phyloP scores from a whole-genome alignment of 2,888 invertebrate species.

The Mayetiola destructor region DNA sequence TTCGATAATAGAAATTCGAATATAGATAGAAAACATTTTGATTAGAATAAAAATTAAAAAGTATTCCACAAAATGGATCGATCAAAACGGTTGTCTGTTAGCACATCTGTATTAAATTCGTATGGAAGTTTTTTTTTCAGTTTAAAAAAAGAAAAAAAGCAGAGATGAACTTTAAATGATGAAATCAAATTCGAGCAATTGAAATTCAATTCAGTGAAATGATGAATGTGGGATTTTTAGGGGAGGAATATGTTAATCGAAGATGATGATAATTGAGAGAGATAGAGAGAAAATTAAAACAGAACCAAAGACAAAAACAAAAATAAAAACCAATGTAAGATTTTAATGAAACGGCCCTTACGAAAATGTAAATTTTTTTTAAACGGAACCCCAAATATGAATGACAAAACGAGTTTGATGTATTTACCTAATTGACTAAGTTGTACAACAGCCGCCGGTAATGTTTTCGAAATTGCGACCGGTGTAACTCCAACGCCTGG shows the following conservation, averaged over 20 bases:
- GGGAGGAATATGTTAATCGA: not conserved
- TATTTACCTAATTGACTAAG: slow-evolving; percentile 42
- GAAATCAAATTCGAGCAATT: too few relatives aligned
- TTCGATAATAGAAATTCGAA: too few relatives aligned
- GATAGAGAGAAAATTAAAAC: not conserved
- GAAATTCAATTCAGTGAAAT: too few relatives aligned
- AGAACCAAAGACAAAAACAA: not conserved
- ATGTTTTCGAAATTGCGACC: slow-evolving; percentile 43
- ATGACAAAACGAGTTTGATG: not conserved
- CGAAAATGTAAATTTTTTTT: not conserved
- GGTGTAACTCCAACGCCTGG: slow-evolving; percentile 44
- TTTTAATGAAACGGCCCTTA: not conserved
- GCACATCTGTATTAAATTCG: too few relatives aligned
- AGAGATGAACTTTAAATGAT: too few relatives aligned
- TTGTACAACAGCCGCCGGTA: slow-evolving; percentile 48
- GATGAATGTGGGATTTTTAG: not conserved
- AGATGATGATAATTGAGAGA: not conserved
- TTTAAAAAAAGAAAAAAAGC: too few relatives aligned
- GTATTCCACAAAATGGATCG: too few relatives aligned
- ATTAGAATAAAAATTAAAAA: too few relatives aligned
- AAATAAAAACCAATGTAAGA: not conserved
- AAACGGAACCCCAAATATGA: not conserved
- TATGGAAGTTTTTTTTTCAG: not conserved
- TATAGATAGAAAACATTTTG: too few relatives aligned
- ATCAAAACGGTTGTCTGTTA: too few relatives aligned